Conservation (phyloP, 2,113 vertebrate species). For the Sebastes schlegelii region DNA sequence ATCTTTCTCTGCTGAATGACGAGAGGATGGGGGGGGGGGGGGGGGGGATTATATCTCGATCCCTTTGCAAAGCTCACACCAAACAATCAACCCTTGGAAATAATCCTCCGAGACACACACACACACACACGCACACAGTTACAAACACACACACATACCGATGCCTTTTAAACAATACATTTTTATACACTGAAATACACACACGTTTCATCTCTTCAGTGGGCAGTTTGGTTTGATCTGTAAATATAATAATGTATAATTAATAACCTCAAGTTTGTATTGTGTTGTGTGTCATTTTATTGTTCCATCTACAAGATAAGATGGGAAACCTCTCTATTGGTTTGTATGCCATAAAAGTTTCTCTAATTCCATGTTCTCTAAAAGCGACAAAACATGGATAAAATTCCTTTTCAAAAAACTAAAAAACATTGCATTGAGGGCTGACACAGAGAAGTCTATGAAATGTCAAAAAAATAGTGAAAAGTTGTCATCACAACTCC, state of each 20-base stretch:
- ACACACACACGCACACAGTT: conserved; percentile 28
- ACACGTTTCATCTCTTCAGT: not conserved
- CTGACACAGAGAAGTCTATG: not conserved
- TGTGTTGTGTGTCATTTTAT: not conserved
- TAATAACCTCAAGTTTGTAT: not conserved
- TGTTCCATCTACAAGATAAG: not conserved
- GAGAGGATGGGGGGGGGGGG: conserved; percentile 4
- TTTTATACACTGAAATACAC: not conserved
- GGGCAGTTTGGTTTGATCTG: not conserved
- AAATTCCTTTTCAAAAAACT: too few species aligned
- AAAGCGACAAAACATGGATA: too few species aligned
- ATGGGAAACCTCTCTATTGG: not conserved
- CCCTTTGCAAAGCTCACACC: conserved; percentile 80
- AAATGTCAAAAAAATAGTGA: not conserved
- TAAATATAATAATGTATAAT: not conserved
- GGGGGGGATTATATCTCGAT: conserved; percentile 79
- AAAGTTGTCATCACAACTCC: not conserved
- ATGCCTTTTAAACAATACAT: conserved; percentile 8
- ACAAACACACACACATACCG: not conserved
- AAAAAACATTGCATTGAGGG: too few species aligned
- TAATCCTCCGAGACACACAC: conserved; percentile 78
- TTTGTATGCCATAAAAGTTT: not conserved
- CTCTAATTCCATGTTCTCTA: not conserved
- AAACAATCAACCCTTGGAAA: conserved; percentile 82
- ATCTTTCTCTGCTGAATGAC: conserved; percentile 36